A percentile compares a stretch with the other conserved stretches of the same genome.
Evolutionary conservation across 2,113 vertebrate species (phyloP).

Genomic region (Pungitius pungitius): DNA sequence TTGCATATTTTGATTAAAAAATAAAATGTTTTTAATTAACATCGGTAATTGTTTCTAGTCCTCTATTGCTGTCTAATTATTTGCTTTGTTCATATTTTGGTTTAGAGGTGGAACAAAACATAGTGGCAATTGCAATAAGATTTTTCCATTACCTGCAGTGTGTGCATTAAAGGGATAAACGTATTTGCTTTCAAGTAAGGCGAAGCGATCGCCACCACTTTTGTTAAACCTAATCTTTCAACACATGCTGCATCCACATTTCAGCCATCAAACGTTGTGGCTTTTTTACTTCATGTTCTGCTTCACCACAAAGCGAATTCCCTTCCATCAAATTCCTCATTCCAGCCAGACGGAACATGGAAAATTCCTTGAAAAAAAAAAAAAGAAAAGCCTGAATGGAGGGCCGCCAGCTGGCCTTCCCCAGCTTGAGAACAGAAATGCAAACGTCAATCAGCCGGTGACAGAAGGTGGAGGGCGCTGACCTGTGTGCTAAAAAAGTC

Average conservation of each 20-base stretch:
- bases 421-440: background rate
- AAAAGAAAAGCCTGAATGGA: no score
- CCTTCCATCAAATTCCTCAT: conserved; percentile 9
- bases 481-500: background rate
- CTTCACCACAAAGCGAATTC: background rate
- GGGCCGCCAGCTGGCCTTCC: background rate
- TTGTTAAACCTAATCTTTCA: background rate
- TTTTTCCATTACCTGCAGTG: background rate
- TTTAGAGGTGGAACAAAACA: background rate
- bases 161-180: background rate
- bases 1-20: conserved; percentile 81
- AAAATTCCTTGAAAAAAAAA: conserved; percentile 26
- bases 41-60: conserved; percentile 69
- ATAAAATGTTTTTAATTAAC: conserved; percentile 82
- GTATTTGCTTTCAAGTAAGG: background rate
- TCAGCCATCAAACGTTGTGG: background rate
- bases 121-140: background rate
- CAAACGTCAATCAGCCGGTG: background rate
- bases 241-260: background rate
- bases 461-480: conserved; percentile 21
- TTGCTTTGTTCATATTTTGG: conserved; percentile 9
- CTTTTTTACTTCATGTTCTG: no score
- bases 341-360: background rate
- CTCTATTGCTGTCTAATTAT: conserved; percentile 35
- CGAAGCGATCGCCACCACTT: background rate